Percentiles rank a stretch among this genome's conserved stretches.
phyloP scores from a whole-genome alignment of 2,797 vertebrate species.

The Xerus rutilus region DNA sequence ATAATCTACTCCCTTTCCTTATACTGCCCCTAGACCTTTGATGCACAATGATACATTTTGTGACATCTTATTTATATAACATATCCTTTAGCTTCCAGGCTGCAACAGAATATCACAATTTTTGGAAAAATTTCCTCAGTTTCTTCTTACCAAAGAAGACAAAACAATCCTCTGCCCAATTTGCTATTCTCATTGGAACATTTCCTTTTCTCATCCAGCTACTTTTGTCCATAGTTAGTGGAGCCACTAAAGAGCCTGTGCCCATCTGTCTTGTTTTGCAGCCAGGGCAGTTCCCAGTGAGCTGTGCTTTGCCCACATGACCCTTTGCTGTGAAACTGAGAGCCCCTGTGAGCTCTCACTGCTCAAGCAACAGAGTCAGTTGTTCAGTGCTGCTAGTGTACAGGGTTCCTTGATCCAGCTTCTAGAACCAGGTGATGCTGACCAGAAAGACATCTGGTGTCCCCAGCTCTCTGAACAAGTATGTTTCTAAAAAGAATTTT shows the following conservation, averaged over 20 bases:
- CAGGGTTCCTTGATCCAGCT: neutral
- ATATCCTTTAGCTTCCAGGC: neutral
- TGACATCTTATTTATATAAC: neutral
- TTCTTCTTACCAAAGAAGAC: neutral
- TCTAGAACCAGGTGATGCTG: neutral
- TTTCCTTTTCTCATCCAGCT: neutral
- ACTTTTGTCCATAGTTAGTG: neutral
- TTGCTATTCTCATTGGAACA: neutral
- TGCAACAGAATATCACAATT: neutral
- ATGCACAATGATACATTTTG: neutral
- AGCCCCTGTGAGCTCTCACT: neutral
- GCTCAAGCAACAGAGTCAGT: neutral
- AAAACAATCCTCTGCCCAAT: neutral
- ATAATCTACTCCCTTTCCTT: neutral
- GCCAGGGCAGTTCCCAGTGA: neutral
- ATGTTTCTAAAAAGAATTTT: conserved; percentile 15
- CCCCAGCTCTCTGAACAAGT: conserved; percentile 25
- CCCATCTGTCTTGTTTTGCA: neutral
- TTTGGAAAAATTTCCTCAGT: neutral
- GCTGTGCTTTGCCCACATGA: neutral
- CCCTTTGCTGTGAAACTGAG: neutral
- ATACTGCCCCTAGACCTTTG: neutral
- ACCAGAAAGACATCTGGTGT: neutral
- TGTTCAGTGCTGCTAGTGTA: neutral
- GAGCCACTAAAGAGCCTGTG: neutral